Evolutionary conservation across 2,113 vertebrate genomes (phyloP).

Genomic region (Xiphorhynchus elegans): DNA sequence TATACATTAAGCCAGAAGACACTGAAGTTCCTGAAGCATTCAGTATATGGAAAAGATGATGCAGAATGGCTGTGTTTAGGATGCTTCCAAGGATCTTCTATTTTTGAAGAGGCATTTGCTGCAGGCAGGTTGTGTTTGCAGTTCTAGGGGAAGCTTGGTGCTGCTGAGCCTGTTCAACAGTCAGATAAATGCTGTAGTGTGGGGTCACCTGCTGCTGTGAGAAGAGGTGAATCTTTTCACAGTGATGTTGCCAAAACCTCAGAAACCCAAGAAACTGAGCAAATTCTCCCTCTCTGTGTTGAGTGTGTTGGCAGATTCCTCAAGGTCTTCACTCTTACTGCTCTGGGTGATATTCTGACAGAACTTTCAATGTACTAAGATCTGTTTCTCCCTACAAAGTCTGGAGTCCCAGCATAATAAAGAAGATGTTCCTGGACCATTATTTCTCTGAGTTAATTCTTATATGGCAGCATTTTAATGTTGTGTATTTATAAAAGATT

Average conservation of each 20-base stretch:
- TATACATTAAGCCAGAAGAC: background rate
- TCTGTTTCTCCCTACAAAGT: background rate
- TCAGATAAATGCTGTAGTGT: background rate
- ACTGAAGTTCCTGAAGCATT: background rate
- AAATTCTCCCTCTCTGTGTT: accelerated
- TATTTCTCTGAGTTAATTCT: background rate
- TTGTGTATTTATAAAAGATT: background rate
- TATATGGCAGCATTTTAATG: background rate
- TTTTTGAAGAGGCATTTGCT: background rate
- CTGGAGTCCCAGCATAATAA: background rate
- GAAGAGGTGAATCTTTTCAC: background rate
- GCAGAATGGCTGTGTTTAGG: background rate
- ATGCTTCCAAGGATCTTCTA: background rate
- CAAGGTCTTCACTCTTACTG: background rate
- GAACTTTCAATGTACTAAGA: background rate
- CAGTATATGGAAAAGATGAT: background rate
- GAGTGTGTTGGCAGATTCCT: background rate
- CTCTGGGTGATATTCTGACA: background rate
- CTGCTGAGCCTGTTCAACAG: background rate
- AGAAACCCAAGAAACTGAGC: background rate
- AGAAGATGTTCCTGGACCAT: background rate
- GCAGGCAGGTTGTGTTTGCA: background rate
- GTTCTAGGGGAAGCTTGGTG: background rate
- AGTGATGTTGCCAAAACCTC: background rate
- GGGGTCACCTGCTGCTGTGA: background rate